These are phyloP conservation scores for Charanyca ferruginea DNA, from an alignment of 2,888 invertebrate genomes.

Conservation along the genomic window DNA sequence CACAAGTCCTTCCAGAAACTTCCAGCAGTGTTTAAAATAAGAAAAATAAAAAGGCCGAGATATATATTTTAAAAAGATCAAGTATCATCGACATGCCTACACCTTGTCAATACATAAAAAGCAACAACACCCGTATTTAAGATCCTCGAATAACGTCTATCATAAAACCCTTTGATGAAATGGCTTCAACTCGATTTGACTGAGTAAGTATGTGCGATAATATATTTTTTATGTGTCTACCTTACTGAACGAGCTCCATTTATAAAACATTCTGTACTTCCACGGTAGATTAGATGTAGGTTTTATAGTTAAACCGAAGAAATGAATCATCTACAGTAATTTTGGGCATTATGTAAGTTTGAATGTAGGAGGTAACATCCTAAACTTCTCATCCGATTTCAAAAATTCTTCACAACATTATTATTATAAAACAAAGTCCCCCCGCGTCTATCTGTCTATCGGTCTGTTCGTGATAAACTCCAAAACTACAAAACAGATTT, in stretches of 20 bases:
- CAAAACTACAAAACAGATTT: too few relatives aligned
- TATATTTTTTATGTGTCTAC: slow-evolving; percentile 36
- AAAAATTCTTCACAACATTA: too few relatives aligned
- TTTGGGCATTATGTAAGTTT: too few relatives aligned
- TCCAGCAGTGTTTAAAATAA: too few relatives aligned
- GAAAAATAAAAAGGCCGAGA: too few relatives aligned
- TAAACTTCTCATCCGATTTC: too few relatives aligned
- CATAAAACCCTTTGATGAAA: slow-evolving; percentile 38
- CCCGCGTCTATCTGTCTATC: too few relatives aligned
- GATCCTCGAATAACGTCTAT: slow-evolving; percentile 2
- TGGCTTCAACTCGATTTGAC: slow-evolving; percentile 25
- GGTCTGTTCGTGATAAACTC: too few relatives aligned
- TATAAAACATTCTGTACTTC: slow-evolving; percentile 42
- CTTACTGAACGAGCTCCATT: slow-evolving; percentile 13
- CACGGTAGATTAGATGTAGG: neutral
- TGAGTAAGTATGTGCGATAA: slow-evolving; percentile 1
- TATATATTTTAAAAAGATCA: too few relatives aligned
- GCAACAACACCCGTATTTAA: slow-evolving; percentile 8
- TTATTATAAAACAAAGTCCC: too few relatives aligned
- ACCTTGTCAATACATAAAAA: neutral
- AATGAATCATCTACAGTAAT: slow-evolving; percentile 1
- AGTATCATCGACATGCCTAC: neutral
- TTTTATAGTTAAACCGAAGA: slow-evolving; percentile 5
- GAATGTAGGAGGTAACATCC: too few relatives aligned
- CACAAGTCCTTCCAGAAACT: too few relatives aligned